Conservation (phyloP, 1,140 invertebrate genomes). For the Penaeus chinensis region DNA sequence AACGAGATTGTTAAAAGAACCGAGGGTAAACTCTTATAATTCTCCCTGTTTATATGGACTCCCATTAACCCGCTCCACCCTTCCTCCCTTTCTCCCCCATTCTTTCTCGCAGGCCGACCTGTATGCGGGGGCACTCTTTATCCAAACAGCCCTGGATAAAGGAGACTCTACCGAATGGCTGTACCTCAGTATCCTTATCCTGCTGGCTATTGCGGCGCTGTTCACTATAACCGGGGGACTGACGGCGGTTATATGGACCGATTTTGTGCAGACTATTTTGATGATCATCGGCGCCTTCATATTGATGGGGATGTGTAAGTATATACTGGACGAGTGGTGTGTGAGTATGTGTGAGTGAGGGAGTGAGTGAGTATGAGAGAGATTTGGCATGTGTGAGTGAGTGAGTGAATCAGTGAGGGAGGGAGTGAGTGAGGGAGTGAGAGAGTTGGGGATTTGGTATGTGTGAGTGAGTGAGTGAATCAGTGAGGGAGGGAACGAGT, state of each 20-base stretch:
- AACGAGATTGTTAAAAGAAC: no score
- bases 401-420: background rate
- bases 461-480: no score
- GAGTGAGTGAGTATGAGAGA: no score
- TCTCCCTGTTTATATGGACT: background rate
- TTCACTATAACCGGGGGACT: constrained; percentile 72
- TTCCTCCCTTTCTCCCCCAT: background rate
- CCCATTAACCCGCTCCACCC: background rate
- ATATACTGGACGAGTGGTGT: background rate
- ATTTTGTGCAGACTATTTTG: constrained; percentile 74
- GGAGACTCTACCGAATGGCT: constrained; percentile 63
- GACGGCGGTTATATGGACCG: constrained; percentile 75
- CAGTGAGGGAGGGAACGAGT: no score
- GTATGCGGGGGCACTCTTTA: constrained; percentile 73
- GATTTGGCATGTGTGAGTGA: no score
- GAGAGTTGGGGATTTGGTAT: no score
- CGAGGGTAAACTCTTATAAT: no score
- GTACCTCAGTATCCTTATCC: constrained; percentile 71
- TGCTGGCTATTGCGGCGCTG: constrained; percentile 71
- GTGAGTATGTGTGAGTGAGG: background rate
- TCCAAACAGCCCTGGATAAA: constrained; percentile 64
- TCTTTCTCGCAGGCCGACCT: constrained; percentile 70
- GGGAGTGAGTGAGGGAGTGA: no score
- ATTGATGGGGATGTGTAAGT: constrained; percentile 68
- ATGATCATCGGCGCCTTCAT: constrained; percentile 73